Base-by-base conservation (phyloP, 2,113 vertebrate species). In the Smithornis capensis region DNA sequence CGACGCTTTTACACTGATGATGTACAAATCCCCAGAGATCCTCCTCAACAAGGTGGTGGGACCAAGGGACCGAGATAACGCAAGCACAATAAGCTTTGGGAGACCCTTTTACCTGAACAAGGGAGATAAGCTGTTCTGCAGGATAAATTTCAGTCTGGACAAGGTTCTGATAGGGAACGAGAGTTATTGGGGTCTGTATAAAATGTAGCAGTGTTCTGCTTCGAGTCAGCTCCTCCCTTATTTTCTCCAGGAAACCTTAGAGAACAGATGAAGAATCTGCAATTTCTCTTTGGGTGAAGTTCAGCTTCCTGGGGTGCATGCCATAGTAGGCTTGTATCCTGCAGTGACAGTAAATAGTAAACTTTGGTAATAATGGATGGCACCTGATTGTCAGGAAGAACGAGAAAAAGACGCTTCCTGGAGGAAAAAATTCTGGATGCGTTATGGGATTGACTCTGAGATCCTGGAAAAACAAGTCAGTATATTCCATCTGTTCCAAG, bases 101-200 rank as follows among this genome's bases (percentile, higher is more conserved):
- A 96, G 94, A 45, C 83, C 83, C 3, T 92, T 96, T 56, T 12
- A 1, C 37, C 88, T 97, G n/a, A 6, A 78, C 7, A 38, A 93
- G 40, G 96, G 94, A 60, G 96, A 96, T 31, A 76, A 9, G 19
- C 53, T 97, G 52, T 42, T 38, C 52, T 94, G 85, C 15, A 0
- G 0, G 33, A 16, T 4, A 63, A 97, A 96, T 12, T 3, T 4
- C 6, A 0, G 0, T 0, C 3, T 1, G 4, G 0, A 18, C 1
- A 0, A 4, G 11, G 25, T 59, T 33, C 1, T 24, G 42, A 3
- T 3, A 49, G 17, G 1, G 4, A 25, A 5, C 27, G 38, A 52
- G n/a, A 87, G 76, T 82, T 96, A 92, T 0, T 97, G 90, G 95
- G 96, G 95, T 8, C 65, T 97, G 28, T 94, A 81, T 56, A 93